These are phyloP conservation scores for Chrysogorgia sp. DNA, from an alignment of 92 coral and sea anemone genomes.

Conservation along the genomic window DNA sequence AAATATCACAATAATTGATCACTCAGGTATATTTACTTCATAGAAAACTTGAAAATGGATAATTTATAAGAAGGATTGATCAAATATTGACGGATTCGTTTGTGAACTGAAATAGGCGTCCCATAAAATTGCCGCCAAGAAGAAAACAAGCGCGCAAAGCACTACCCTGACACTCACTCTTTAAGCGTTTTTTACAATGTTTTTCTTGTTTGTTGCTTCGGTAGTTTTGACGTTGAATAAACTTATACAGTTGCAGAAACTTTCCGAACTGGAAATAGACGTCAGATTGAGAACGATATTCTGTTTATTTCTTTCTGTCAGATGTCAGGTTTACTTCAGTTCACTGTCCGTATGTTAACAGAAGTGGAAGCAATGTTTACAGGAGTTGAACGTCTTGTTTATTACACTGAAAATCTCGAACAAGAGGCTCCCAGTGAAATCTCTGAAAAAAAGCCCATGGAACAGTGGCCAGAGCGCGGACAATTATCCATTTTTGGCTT, in stretches of 20 bases:
- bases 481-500: constrained; percentile 27
- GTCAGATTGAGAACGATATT: too few relatives aligned
- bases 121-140: too few relatives aligned
- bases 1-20: too few relatives aligned
- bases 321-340: constrained; percentile 85
- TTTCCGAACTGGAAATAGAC: too few relatives aligned
- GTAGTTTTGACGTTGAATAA: not conserved
- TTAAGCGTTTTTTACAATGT: too few relatives aligned
- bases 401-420: constrained; percentile 77
- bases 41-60: too few relatives aligned
- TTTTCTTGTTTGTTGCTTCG: not conserved
- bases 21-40: too few relatives aligned
- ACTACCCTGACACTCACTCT: too few relatives aligned
- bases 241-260: not conserved
- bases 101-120: too few relatives aligned
- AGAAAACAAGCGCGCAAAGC: too few relatives aligned
- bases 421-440: constrained; percentile 72
- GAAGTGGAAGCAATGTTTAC: constrained; percentile 95
- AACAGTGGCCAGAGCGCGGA: constrained; percentile 81
- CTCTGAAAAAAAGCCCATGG: constrained; percentile 66
- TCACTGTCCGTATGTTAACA: constrained; percentile 88
- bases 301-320: constrained; percentile 26
- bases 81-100: too few relatives aligned
- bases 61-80: too few relatives aligned
- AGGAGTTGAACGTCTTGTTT: constrained; percentile 83